Evolutionary conservation across 2,797 vertebrate species (phyloP), one percentile per base, ranked within the genome.

Genomic region (Bradypus variegatus): DNA sequence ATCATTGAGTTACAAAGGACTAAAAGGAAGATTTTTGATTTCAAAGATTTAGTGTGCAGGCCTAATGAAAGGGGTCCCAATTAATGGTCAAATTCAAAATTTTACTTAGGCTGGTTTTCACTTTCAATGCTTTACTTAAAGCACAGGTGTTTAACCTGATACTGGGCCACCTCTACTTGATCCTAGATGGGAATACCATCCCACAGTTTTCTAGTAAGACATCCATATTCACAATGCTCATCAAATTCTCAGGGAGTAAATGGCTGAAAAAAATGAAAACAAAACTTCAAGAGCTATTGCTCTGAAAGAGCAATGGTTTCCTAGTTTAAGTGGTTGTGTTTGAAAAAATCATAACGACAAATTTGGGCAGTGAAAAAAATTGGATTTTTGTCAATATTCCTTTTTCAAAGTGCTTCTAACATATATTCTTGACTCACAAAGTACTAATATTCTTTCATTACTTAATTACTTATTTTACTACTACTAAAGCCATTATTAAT

Each of bases 391-490:
- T 55, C 36, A 81, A 41, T 87, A 45, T 82, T 84, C 19, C 53
- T 8, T 86, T 73, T 78, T 67, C 9, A 77, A 81, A 91, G 33
- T 73, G 3, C 38, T 72, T 80, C n/a, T 69, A 67, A 33, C 55
- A 58, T 86, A n/a, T 80, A 91, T 21, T 82, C 41, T 80, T 72
- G 36, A 38, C 25, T 81, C 31, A 58, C 73, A 16, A 3, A 79
- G 73, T 25, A 50, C 55, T 48, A 64, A 72, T 65, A 29, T 70
- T 69, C 3, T 55, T 64, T 92, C 75, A 1, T 38, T 79, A 14
- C n/a, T 90, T 83, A 86, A 64, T 81, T 79, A 53, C 9, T 55
- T 80, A n/a, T 93, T 93, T 58, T 93, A n/a, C 14, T n/a, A 41
- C 67, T 69, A 53, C 10, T 48, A 60, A 90, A 80, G 29, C 27